Conservation (phyloP, 2,888 invertebrate genomes). For the Pocota personata region DNA sequence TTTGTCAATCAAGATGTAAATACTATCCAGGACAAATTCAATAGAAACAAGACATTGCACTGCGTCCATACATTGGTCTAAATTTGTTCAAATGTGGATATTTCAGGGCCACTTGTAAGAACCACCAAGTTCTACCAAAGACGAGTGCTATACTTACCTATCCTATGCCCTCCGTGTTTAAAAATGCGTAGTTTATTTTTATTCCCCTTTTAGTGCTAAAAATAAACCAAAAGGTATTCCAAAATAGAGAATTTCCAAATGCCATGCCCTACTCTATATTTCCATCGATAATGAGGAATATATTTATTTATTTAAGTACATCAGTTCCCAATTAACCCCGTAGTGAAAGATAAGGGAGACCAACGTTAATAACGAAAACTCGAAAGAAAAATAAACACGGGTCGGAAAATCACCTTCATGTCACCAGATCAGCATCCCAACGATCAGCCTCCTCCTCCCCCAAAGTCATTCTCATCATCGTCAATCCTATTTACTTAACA, state of each 20-base stretch:
- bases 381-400: slow-evolving; percentile 29
- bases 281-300: neutral
- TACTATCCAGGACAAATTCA: too few relatives aligned
- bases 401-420: slow-evolving; percentile 37
- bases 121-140: neutral
- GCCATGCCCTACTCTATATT: neutral
- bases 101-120: neutral
- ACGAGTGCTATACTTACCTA: neutral
- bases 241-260: neutral
- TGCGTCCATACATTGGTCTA: too few relatives aligned
- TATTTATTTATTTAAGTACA: neutral
- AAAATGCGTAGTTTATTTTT: slow-evolving; percentile 13
- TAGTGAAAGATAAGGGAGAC: neutral
- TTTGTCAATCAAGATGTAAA: too few relatives aligned
- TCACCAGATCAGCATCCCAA: slow-evolving; percentile 37
- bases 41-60: too few relatives aligned
- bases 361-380: slow-evolving; percentile 17
- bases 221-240: slow-evolving; percentile 18
- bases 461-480: neutral
- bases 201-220: neutral
- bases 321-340: neutral
- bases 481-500: slow-evolving; percentile 15
- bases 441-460: neutral
- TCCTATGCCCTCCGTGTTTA: neutral
- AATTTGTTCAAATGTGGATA: neutral